Base-by-base conservation (phyloP, 2,888 invertebrate genomes). In the Phytoseiulus persimilis region DNA sequence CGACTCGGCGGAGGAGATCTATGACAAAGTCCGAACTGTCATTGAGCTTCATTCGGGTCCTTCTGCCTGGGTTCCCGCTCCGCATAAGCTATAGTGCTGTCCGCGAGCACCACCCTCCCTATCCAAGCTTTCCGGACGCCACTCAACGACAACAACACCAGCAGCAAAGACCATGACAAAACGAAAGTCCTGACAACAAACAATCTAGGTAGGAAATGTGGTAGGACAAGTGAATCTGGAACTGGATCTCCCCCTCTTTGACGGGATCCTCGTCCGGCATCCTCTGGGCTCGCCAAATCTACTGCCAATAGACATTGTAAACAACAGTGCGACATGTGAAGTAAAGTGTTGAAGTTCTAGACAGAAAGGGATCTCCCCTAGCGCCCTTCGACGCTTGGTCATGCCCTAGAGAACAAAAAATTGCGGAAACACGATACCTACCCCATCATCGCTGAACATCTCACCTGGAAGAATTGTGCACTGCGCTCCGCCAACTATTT, bases 1-100 rank as follows among this genome's bases (percentile, higher is more conserved):
- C 91, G 98, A 99, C 93, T 98, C 98, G 90, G 97, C 98, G 83
- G 98, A 98, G 93, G 99, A 99, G 93, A 96, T 99, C 92, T 98
- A 99, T 94, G 95, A 95, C 91, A 96, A 96, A 94, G 97, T 97
- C 91, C 98, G 98, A 94, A 96, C 96, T 92, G 96, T 98, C 92
- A 98, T 99, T 93, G 95, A 95, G 92, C 96, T 97, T 92, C 98
- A 99, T 94, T 96, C 97, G 92, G 98, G 98, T 91, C 97, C 98
- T 92, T 95, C 95, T 92, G 98, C 98, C 93, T 99, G 99, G 99
- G 97, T 98, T 92, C 97, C 98, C 92, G 96, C 97, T 91, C 97
- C 98, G 93, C 98, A 98, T 83, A 91, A 91, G 89, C 90, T 91
- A 91, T 91, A 87, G 90, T 87, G 32, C 65, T 65, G 65, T 65